Percentiles rank a stretch among this genome's conserved stretches.
Evolutionary conservation across 2,888 invertebrate species (phyloP).

Genomic region (Pteria penguin): DNA sequence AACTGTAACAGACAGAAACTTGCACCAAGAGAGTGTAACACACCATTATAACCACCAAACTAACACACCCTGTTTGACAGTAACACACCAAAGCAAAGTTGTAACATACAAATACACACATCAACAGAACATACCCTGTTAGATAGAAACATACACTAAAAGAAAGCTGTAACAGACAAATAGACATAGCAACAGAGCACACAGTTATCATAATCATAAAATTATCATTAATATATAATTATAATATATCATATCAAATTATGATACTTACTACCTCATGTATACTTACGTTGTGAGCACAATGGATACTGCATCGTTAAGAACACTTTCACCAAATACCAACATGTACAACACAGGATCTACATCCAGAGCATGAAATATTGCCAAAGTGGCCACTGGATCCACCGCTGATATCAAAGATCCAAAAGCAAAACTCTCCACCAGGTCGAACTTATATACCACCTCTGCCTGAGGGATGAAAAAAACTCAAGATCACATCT

Average conservation of each 20-base stretch:
- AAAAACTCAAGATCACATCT: too few relatives aligned
- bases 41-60: too few relatives aligned
- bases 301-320: conserved; percentile 99
- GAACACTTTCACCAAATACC: conserved; percentile 96
- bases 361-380: conserved; percentile 97
- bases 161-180: too few relatives aligned
- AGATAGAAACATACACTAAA: too few relatives aligned
- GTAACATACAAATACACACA: too few relatives aligned
- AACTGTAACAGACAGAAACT: too few relatives aligned
- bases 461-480: conserved; percentile 83
- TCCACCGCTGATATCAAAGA: conserved; percentile 99
- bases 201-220: too few relatives aligned
- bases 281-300: conserved; percentile 90
- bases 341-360: conserved; percentile 99
- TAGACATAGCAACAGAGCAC: too few relatives aligned
- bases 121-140: too few relatives aligned
- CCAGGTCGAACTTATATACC: conserved; percentile 94
- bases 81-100: too few relatives aligned
- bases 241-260: not conserved
- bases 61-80: too few relatives aligned
- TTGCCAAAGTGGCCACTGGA: conserved; percentile 99
- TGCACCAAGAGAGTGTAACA: too few relatives aligned
- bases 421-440: conserved; percentile 99
- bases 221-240: not conserved
- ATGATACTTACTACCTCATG: not conserved